Conservation (phyloP, 2,797 vertebrate genomes). For the Poeciliopsis presidionis region DNA sequence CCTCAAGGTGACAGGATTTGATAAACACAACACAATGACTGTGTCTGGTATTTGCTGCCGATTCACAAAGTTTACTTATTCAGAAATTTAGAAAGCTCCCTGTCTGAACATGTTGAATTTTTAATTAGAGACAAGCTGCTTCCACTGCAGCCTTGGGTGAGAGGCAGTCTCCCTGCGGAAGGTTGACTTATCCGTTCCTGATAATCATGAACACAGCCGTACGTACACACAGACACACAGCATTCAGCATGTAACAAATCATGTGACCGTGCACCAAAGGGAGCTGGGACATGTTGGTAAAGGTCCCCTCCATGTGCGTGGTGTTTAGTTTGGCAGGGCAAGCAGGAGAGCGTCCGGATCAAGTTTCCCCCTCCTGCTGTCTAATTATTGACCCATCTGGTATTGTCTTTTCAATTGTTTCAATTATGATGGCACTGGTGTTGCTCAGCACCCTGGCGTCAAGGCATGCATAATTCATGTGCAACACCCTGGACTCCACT, state of each 20-base stretch:
- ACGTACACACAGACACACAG: conserved; percentile 13
- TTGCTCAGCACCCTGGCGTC: conserved; percentile 81
- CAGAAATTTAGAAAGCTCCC: conserved; percentile 13
- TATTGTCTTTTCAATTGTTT: conserved; percentile 87
- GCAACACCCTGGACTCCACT: conserved; percentile 80
- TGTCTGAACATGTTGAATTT: conserved; percentile 14
- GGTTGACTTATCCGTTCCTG: conserved; percentile 24
- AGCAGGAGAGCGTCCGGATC: conserved; percentile 75
- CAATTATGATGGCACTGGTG: conserved; percentile 86
- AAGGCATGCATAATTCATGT: conserved; percentile 84
- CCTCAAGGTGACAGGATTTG: conserved; percentile 78
- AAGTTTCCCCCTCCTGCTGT: conserved; percentile 78
- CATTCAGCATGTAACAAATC: conserved; percentile 31
- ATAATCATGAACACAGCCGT: conserved; percentile 2
- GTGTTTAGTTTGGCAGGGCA: conserved; percentile 61
- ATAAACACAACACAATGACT: conserved; percentile 55
- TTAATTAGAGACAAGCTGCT: conserved; percentile 28
- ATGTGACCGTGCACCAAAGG: conserved; percentile 47
- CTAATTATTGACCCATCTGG: conserved; percentile 86
- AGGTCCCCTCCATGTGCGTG: conserved; percentile 63
- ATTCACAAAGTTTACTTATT: conserved; percentile 40
- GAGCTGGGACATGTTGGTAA: conserved; percentile 55
- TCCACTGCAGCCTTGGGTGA: conserved; percentile 3
- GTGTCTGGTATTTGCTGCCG: conserved; percentile 31
- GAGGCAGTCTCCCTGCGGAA: conserved; percentile 17